Base-by-base conservation (phyloP, 2,888 invertebrate species). In the Polyploca ridens region DNA sequence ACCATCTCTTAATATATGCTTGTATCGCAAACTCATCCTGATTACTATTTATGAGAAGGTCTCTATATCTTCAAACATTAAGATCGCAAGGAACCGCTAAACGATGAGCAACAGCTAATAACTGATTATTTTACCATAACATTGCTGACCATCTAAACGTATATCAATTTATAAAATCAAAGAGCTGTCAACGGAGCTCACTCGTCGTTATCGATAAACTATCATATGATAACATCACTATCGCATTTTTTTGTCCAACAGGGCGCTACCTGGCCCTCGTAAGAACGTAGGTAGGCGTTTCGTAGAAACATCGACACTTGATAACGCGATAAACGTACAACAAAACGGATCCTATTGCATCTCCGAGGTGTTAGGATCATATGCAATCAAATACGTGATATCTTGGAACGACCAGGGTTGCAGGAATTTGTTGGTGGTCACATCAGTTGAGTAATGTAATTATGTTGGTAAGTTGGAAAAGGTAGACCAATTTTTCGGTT, bases 221-320 rank as follows among this genome's bases (percentile, higher is more conserved):
- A 10, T 65, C 75, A 69, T 41, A 35, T 44, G 46, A 5, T 64
- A 64, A 49, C 83, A 70, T 64, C 85, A 70, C 81, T 81, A 78
- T 57, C 63, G 64, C 67, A 60, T 72, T 81, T 86, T 82, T 83
- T 81, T 83, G 69, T 64, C 65, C 58, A 63, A 66, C 69, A 74
- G 75, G 82, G 81, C 83, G 88, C 61, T 61, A 61, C 92, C 92
- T 92, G 91, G 85, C 71, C 77, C 64, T 68, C 70, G 82, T 86
- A 90, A 91, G 91, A 90, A 89, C 70, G 82, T 86, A 90, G 91
- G 91, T 90, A 89, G 88, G 84, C 81, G 86, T 72, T 92, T 92
- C 92, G 78, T 70, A 79, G 92, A 92, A 92, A 73, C 68, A 69
- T 76, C 79, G 82, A 73, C 84, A 84, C 82, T 81, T 76, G 87